phyloP scores from a whole-genome alignment of 23 tunicate species.

The Diplosoma virens region DNA sequence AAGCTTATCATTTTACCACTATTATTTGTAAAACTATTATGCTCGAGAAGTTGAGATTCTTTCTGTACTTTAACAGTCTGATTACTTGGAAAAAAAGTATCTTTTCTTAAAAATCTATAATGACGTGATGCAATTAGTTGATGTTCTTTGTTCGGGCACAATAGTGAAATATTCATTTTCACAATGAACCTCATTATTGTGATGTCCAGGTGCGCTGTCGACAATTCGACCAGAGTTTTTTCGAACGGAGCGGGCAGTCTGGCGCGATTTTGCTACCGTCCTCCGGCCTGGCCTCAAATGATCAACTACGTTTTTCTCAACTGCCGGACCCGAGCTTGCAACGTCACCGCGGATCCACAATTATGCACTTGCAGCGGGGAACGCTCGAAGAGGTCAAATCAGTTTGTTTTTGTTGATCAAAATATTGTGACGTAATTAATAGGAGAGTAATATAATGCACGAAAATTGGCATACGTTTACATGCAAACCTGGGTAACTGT shows the following conservation, averaged over 20 bases:
- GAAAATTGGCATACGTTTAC: too few relatives aligned
- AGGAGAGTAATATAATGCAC: too few relatives aligned
- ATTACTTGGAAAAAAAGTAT: too few relatives aligned
- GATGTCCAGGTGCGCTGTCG: slow-evolving; percentile 43
- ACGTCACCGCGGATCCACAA: slow-evolving; percentile 50
- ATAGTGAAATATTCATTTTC: not conserved
- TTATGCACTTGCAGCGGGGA: slow-evolving; percentile 46
- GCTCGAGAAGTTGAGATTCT: too few relatives aligned
- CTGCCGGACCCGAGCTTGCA: slow-evolving; percentile 69
- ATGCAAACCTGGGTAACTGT: too few relatives aligned
- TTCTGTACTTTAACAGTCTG: too few relatives aligned
- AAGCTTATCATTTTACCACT: too few relatives aligned
- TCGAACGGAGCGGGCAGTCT: slow-evolving; percentile 49
- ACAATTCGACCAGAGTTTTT: slow-evolving; percentile 39
- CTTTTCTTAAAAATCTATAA: too few relatives aligned
- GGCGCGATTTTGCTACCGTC: slow-evolving; percentile 63
- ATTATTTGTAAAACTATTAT: too few relatives aligned
- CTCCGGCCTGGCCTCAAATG: slow-evolving; percentile 56
- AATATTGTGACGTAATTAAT: too few relatives aligned
- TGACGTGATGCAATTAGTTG: too few relatives aligned
- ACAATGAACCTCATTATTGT: not conserved
- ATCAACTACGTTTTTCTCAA: slow-evolving; percentile 56
- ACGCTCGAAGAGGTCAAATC: slow-evolving; percentile 43
- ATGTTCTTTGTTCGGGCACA: too few relatives aligned
- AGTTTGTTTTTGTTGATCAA: not conserved